These are phyloP conservation scores for Machaerirhynchus nigripectus DNA, from an alignment of 2,113 vertebrate species.

Conservation along the genomic window DNA sequence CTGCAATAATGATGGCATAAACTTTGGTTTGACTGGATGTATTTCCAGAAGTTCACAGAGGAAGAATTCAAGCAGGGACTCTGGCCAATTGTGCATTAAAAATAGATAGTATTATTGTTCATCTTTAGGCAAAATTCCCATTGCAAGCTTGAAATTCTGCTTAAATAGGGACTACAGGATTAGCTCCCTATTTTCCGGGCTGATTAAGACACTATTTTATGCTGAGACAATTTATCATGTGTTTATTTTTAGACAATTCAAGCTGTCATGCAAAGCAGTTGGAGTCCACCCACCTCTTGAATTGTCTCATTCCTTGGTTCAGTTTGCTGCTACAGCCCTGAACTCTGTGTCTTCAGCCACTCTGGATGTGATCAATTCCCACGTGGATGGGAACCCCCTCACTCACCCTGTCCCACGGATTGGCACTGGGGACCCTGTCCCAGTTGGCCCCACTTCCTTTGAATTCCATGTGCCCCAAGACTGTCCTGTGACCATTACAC, in stretches of 20 bases:
- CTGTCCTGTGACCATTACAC: slow-evolving; percentile 78
- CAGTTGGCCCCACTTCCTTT: slow-evolving; percentile 77
- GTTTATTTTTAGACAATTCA: slow-evolving; percentile 81
- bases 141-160: slow-evolving; percentile 55
- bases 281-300: slow-evolving; percentile 84
- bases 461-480: slow-evolving; percentile 75
- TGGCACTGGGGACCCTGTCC: slow-evolving; percentile 11
- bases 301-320: slow-evolving; percentile 86
- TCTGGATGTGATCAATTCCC: slow-evolving; percentile 75
- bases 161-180: slow-evolving; percentile 63
- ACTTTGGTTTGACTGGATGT: slow-evolving; percentile 21
- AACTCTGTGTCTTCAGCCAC: slow-evolving; percentile 72
- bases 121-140: slow-evolving; percentile 62
- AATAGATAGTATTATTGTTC: slow-evolving; percentile 59
- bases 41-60: slow-evolving; percentile 57
- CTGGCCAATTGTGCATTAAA: slow-evolving; percentile 59
- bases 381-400: slow-evolving; percentile 46
- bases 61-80: slow-evolving; percentile 38
- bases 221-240: slow-evolving; percentile 54
- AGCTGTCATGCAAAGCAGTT: slow-evolving; percentile 80
- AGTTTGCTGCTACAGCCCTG: slow-evolving; percentile 84
- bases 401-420: slow-evolving; percentile 52
- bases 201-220: slow-evolving; percentile 49
- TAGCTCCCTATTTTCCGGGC: slow-evolving; percentile 57
- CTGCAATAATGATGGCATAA: neutral